These are phyloP conservation scores for Pherbina coryleti DNA, from an alignment of 2,888 invertebrate genomes.

Conservation along the genomic window DNA sequence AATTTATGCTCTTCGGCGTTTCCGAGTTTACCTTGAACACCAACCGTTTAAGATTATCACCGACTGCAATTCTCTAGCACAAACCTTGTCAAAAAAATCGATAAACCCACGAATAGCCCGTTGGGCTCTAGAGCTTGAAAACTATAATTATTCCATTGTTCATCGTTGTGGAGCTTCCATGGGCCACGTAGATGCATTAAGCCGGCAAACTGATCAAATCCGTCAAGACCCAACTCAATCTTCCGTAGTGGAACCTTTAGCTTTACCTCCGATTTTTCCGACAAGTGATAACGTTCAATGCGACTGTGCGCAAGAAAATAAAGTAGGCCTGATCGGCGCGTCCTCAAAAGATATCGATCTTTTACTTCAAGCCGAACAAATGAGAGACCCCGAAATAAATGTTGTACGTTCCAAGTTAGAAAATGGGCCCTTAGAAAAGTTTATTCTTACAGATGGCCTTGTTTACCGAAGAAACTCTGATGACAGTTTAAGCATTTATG, in stretches of 20 bases:
- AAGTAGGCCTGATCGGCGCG: conserved; percentile 41
- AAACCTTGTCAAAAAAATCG: too few relatives aligned
- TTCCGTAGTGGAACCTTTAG: conserved; percentile 4
- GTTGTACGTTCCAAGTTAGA: conserved; percentile 19
- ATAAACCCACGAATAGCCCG: too few relatives aligned
- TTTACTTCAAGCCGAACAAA: conserved; percentile 41
- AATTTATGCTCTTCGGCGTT: too few relatives aligned
- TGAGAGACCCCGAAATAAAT: conserved; percentile 8
- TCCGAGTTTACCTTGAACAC: too few relatives aligned
- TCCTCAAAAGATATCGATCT: conserved; percentile 46
- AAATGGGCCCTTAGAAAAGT: not conserved
- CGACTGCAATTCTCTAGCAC: too few relatives aligned
- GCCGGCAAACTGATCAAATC: too few relatives aligned
- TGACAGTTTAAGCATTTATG: not conserved
- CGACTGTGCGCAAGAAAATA: conserved; percentile 47
- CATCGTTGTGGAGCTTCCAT: too few relatives aligned
- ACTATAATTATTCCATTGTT: too few relatives aligned
- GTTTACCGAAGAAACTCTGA: not conserved
- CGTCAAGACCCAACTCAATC: too few relatives aligned
- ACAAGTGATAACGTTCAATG: conserved; percentile 52
- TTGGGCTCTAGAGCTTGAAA: too few relatives aligned
- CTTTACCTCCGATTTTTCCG: not conserved
- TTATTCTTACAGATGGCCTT: not conserved
- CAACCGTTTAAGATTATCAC: too few relatives aligned
- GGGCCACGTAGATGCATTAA: too few relatives aligned